A percentile compares a stretch with the other conserved stretches of the same genome.
phyloP scores from a whole-genome alignment of 2,797 vertebrate genomes.

The Gephyroberyx darwinii region DNA sequence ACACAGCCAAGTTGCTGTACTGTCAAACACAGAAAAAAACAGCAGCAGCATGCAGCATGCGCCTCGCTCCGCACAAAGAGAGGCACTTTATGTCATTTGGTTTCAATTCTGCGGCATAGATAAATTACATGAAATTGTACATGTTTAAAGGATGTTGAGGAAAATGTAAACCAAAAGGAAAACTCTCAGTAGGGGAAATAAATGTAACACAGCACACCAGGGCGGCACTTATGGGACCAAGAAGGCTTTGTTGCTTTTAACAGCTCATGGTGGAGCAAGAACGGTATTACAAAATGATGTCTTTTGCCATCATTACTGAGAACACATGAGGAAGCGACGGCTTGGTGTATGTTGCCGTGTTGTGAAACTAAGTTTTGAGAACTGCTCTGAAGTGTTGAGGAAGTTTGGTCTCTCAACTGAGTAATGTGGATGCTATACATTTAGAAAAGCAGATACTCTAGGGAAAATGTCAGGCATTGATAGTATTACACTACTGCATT shows the following conservation, averaged over 20 bases:
- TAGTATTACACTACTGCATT: background rate
- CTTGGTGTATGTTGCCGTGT: constrained; percentile 9
- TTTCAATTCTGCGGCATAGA: constrained; percentile 31
- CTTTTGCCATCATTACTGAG: constrained; percentile 26
- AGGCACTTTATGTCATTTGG: constrained; percentile 25
- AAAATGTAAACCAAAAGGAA: constrained; percentile 45
- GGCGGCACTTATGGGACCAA: constrained; percentile 35
- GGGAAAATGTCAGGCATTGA: too few relatives aligned
- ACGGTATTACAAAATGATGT: constrained; percentile 31
- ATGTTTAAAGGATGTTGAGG: constrained; percentile 46
- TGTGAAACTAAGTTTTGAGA: constrained; percentile 8
- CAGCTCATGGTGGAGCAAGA: constrained; percentile 34
- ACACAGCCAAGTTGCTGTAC: constrained; percentile 55
- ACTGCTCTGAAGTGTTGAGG: background rate
- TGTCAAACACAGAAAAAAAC: constrained; percentile 58
- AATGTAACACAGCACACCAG: constrained; percentile 35
- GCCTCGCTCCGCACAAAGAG: constrained; percentile 11
- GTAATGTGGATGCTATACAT: too few relatives aligned
- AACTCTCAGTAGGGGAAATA: constrained; percentile 44
- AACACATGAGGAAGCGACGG: constrained; percentile 10
- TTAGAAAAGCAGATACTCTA: too few relatives aligned
- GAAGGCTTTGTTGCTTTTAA: constrained; percentile 30
- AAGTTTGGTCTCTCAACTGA: background rate
- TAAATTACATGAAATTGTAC: constrained; percentile 43
- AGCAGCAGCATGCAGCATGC: constrained; percentile 18